These are phyloP conservation scores for Zhuqinia jingwanae DNA, from an alignment of 2,888 invertebrate species.

Conservation along the genomic window DNA sequence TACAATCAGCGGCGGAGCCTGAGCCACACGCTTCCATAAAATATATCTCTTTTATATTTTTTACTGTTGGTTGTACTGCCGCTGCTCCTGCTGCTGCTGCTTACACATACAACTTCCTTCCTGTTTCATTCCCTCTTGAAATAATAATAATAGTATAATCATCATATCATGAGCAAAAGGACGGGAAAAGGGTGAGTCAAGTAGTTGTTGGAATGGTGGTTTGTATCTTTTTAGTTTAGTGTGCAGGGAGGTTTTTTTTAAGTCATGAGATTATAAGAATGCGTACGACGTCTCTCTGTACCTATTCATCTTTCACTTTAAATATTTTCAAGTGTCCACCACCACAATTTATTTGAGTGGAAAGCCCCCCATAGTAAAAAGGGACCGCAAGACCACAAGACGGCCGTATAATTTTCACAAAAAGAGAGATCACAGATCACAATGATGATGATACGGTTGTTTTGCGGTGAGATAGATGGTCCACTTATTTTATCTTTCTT, in stretches of 20 bases:
- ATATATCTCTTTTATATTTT: too few relatives aligned
- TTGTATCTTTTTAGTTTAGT: too few relatives aligned
- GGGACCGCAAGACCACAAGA: not conserved
- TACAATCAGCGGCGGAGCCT: too few relatives aligned
- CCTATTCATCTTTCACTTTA: conserved; percentile 16
- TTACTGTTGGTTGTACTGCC: too few relatives aligned
- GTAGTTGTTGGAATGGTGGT: too few relatives aligned
- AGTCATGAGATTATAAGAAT: not conserved
- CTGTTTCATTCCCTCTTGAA: not conserved
- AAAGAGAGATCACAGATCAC: not conserved
- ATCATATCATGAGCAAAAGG: not conserved
- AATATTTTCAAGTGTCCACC: conserved; percentile 41
- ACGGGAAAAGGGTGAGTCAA: not conserved
- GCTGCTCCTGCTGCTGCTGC: not conserved
- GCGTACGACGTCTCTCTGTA: not conserved
- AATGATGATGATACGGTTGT: conserved; percentile 45
- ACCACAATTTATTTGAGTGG: conserved; percentile 30
- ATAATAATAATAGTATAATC: not conserved
- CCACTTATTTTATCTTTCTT: not conserved
- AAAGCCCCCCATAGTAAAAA: not conserved
- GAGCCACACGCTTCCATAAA: too few relatives aligned
- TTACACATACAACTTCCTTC: conserved; percentile 10
- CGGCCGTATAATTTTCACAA: not conserved
- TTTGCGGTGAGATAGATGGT: conserved; percentile 50
- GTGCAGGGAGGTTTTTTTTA: not conserved